A percentile compares a stretch with the other conserved stretches of the same genome.
Conservation (phyloP, 2,888 invertebrate species). For the Aphidoletes aphidimyza region DNA sequence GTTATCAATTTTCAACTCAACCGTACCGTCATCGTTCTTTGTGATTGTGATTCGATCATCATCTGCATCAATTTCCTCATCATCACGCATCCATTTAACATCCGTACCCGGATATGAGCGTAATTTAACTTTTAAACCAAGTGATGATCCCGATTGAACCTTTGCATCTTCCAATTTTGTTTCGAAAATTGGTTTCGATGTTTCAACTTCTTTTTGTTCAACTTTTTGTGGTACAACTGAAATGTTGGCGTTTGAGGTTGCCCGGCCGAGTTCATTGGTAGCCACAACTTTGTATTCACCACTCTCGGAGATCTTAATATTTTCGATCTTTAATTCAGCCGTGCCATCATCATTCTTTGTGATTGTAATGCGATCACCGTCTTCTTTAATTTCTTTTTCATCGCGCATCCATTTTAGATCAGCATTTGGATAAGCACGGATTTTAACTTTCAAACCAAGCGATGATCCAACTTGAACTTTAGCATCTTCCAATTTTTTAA, state of each 20-base stretch:
- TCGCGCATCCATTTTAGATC: background rate
- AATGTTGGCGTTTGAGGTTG: background rate
- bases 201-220: slow-evolving; percentile 75
- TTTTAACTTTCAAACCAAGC: slow-evolving; percentile 20
- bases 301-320: too few relatives aligned
- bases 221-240: slow-evolving; percentile 64
- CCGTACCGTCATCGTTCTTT: slow-evolving; percentile 88
- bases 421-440: slow-evolving; percentile 10
- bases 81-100: slow-evolving; percentile 85
- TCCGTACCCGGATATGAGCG: slow-evolving; percentile 89
- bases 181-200: slow-evolving; percentile 80
- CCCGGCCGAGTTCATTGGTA: slow-evolving; percentile 63
- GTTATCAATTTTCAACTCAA: slow-evolving; percentile 89
- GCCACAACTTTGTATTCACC: too few relatives aligned
- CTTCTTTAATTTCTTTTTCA: background rate
- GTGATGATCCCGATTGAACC: slow-evolving; percentile 87
- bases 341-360: slow-evolving; percentile 61
- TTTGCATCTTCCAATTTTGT: slow-evolving; percentile 77
- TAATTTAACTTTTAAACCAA: slow-evolving; percentile 81
- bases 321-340: too few relatives aligned
- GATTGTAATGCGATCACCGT: background rate
- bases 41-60: slow-evolving; percentile 83
- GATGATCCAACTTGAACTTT: background rate
- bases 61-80: slow-evolving; percentile 79
- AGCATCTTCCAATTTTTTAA: slow-evolving; percentile 70